These are phyloP conservation scores for Myzus persicae DNA, from an alignment of 1,140 invertebrate species.

Conservation along the genomic window DNA sequence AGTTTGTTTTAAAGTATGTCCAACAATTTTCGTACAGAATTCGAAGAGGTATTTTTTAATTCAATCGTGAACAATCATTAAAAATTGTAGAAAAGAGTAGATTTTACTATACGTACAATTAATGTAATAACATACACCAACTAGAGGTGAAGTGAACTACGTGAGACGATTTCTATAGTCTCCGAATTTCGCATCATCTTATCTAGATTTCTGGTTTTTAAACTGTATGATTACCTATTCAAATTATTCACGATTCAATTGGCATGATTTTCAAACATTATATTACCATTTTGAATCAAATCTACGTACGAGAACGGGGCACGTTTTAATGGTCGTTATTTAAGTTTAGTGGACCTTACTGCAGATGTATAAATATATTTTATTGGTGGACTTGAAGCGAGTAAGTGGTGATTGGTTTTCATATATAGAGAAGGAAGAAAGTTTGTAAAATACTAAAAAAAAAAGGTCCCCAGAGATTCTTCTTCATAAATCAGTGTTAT, in stretches of 20 bases:
- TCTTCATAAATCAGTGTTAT: slow-evolving; percentile 14
- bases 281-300: background rate
- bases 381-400: background rate
- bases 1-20: background rate
- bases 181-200: no score
- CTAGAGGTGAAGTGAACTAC: background rate
- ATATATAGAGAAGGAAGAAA: background rate
- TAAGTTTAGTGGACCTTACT: background rate
- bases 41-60: background rate
- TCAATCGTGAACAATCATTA: background rate
- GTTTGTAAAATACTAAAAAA: background rate
- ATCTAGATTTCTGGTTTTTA: background rate
- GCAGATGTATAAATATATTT: background rate
- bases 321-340: background rate
- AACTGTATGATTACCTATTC: background rate
- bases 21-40: background rate
- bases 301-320: background rate
- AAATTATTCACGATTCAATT: background rate
- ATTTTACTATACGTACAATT: background rate
- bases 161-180: background rate
- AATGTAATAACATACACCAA: background rate
- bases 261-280: background rate
- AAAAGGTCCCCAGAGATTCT: background rate
- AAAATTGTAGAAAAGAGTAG: background rate
- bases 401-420: background rate